Base-by-base conservation (phyloP, 2,888 invertebrate species). In the Seira musarum region DNA sequence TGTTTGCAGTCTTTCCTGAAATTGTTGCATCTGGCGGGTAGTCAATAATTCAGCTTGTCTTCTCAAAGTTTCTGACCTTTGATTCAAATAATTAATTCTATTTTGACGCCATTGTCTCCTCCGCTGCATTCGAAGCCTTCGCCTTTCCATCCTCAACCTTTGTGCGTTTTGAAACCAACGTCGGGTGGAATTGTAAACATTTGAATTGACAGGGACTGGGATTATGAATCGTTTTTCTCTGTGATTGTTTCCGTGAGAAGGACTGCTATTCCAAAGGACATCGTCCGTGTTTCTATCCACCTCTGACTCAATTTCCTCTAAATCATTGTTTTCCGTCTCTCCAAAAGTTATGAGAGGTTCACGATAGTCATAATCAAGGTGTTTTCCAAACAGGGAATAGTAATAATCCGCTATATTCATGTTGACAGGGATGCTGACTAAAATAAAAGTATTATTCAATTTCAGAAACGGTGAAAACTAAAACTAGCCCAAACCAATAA, bases 361-460 rank as follows among this genome's bases (percentile, higher is more conserved):
- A 5, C 67, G n/a, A 22, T 79, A 72, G 25, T 79, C 79, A 19
- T 79, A 79, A 24, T 79, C 79, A 49, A 79, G 49, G 22, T 79
- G 79, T n/a, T 79, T 79, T 22, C 79, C 79, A 63, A 79, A 79
- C 2, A 79, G 67, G 21, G 79, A 79, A 19, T 66, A 79, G 64
- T 79, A 79, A 24, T 79, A 79, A 19, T 79, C 79, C 21, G 72
- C 79, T 1, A 79, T 63, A 19, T 79, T 72, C 72, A 79, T 72
- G 24, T 79, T 68, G 2, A n/a, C 24, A n/a, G 79, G 79, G 13
- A 68, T 67, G 19, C 25, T 49, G 6, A 63, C 72, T 71, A 10
- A 17, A 35, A 17, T 13, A 1, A 24, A 53, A 53, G 22, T n/a
- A 25, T 19, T 21, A n/a, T 19, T 21, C 19, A 53, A 19, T 25